Evolutionary conservation across 2,888 invertebrate genomes (phyloP), one percentile per base, ranked within the genome.

Genomic region (Hydriomena furcata): DNA sequence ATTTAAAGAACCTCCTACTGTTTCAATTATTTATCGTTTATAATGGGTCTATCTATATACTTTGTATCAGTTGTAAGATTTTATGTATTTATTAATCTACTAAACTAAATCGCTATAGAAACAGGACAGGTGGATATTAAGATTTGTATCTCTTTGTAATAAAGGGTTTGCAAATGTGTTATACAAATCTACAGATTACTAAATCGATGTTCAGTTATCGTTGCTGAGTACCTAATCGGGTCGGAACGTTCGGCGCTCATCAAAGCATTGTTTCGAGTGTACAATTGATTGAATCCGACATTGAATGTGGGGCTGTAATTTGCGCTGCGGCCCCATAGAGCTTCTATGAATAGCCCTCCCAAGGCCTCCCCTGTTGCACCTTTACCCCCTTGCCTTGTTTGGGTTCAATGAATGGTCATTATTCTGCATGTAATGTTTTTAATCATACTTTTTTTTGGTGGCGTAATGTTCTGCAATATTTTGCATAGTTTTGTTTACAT

Each of bases 241-340:
- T 13, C 8, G 28, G 30, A 21, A 21, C 34, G 27, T 23, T 21
- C 11, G 31, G 24, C 8, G 31, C 31, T 30, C 35, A 23, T 25
- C 28, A 38, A 44, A 20, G 30, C 11, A 38, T 52, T 48, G 30
- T 43, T 52, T 47, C 34, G 30, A 47, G 34, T 24, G 60, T 13
- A 32, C 55, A 45, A 55, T 46, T 41, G 31, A 32, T 55, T 38
- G 44, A 49, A 53, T 52, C 52, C 35, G 40, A 27, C 31, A 17
- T 47, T 49, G 20, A 41, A 52, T 43, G 58, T 54, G 61, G 47
- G 58, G 58, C 66, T 75, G 69, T 74, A 75, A 77, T 78, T 80
- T 74, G 71, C 67, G 76, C 71, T 69, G 74, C 73, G 63, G 68
- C 60, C 60, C 72, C 71, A 78, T 81, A 77, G 66, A 77, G 58